Evolutionary conservation across 2,888 invertebrate genomes (phyloP).

Genomic region (Polydrusus cervinus): DNA sequence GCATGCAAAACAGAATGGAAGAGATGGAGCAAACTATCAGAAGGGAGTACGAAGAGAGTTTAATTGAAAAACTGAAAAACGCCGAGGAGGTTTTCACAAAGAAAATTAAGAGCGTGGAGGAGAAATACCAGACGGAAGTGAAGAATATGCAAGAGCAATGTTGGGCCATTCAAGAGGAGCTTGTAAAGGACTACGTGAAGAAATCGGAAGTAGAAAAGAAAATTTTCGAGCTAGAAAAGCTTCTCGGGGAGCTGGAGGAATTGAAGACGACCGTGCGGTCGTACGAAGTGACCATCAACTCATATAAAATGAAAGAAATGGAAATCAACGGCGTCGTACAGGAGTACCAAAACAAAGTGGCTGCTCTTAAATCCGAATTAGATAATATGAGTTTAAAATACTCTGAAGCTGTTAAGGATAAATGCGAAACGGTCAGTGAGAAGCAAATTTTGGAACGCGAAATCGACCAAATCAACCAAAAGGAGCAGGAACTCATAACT

Average conservation of each 20-base stretch:
- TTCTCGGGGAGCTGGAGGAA: conserved; percentile 71
- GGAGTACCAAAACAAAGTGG: conserved; percentile 72
- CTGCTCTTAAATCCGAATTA: conserved; percentile 77
- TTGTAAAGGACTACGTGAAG: conserved; percentile 75
- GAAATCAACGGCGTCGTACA: conserved; percentile 64
- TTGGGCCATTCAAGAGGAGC: conserved; percentile 70
- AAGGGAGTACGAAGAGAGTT: conserved; percentile 57
- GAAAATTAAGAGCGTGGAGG: conserved; percentile 60
- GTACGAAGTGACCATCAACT: conserved; percentile 69
- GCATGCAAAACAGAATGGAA: conserved; percentile 56
- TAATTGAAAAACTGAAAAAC: conserved; percentile 58
- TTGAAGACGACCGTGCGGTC: conserved; percentile 70
- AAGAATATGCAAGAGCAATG: conserved; percentile 53
- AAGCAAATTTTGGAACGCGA: conserved; percentile 80
- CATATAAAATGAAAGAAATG: conserved; percentile 62
- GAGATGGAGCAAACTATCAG: conserved; percentile 56
- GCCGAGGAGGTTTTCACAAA: conserved; percentile 61
- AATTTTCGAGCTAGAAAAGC: conserved; percentile 70
- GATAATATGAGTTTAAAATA: conserved; percentile 83
- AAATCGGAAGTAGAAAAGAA: conserved; percentile 74
- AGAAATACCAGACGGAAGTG: conserved; percentile 60
- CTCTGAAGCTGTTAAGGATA: conserved; percentile 83
- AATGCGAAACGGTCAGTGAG: conserved; percentile 83
- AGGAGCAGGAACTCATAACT: conserved; percentile 71
- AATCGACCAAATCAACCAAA: conserved; percentile 74